Conservation (phyloP, 1,140 invertebrate genomes). For the Popillia japonica region DNA sequence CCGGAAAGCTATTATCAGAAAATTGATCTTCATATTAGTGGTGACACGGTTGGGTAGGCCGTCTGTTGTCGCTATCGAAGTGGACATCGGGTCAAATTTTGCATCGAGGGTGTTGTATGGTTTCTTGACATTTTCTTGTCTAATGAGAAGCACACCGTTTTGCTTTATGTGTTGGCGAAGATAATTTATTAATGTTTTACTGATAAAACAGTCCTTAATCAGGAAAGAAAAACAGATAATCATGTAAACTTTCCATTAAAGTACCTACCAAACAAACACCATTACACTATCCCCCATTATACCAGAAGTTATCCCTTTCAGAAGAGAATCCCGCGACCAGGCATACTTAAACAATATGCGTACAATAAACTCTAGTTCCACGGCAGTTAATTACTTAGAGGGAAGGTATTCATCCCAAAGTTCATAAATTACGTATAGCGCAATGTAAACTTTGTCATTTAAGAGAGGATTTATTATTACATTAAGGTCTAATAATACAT, state of each 20-base stretch:
- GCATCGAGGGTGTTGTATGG: neutral
- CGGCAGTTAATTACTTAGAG: conserved; percentile 14
- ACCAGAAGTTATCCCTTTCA: neutral
- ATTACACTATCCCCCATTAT: neutral
- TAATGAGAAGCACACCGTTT: neutral
- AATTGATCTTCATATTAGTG: conserved; percentile 19
- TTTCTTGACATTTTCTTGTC: neutral
- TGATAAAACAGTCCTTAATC: too few species aligned
- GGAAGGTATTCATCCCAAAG: neutral
- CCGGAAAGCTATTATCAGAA: neutral
- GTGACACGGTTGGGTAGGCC: neutral
- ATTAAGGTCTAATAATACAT: conserved; percentile 5
- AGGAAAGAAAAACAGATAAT: too few species aligned
- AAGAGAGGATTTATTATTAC: conserved; percentile 9
- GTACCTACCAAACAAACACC: neutral
- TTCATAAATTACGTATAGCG: neutral
- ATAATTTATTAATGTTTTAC: too few species aligned
- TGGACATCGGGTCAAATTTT: neutral
- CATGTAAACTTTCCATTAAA: neutral
- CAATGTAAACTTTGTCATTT: neutral
- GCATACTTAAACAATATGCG: neutral
- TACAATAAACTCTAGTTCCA: neutral
- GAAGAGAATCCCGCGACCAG: neutral
- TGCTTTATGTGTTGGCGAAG: too few species aligned
- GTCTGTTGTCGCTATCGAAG: neutral